Percentiles rank a stretch among this genome's conserved stretches.
Conservation (phyloP, 1,140 invertebrate species). For the Pogonognathellus flavescens region DNA sequence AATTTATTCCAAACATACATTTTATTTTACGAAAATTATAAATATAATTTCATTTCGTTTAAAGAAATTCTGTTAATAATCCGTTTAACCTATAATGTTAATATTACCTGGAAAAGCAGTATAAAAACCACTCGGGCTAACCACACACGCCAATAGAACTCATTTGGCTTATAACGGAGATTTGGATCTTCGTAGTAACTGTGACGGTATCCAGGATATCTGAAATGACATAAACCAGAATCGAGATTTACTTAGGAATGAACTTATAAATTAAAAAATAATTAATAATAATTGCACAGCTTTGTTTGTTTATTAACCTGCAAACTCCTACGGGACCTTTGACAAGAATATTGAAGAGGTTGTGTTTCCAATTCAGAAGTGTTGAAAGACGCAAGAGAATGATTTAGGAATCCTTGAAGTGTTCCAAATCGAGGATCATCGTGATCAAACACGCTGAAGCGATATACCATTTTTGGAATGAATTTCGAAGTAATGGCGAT, state of each 20-base stretch:
- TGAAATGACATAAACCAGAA: neutral
- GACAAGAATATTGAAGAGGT: neutral
- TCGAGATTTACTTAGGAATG: too few species aligned
- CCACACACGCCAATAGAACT: conserved; percentile 75
- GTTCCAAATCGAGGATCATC: conserved; percentile 71
- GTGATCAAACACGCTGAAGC: conserved; percentile 58
- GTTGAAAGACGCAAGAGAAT: conserved; percentile 86
- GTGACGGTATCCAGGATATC: conserved; percentile 57
- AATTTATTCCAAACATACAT: neutral
- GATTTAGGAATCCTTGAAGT: conserved; percentile 85
- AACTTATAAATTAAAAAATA: too few species aligned
- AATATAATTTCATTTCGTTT: too few species aligned
- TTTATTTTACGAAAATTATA: too few species aligned
- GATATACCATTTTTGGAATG: conserved; percentile 91
- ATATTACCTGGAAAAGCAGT: conserved; percentile 93
- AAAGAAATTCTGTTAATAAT: neutral
- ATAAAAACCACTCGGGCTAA: conserved; percentile 89
- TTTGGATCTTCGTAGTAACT: conserved; percentile 56
- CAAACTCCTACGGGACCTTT: neutral
- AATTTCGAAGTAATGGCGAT: conserved; percentile 99
- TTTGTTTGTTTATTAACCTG: neutral
- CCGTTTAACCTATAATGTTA: too few species aligned
- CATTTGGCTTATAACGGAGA: conserved; percentile 59
- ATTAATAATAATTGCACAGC: too few species aligned
- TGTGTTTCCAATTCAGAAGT: conserved; percentile 77